phyloP scores from a whole-genome alignment of 2,888 invertebrate species.

The Nowickia ferox region DNA sequence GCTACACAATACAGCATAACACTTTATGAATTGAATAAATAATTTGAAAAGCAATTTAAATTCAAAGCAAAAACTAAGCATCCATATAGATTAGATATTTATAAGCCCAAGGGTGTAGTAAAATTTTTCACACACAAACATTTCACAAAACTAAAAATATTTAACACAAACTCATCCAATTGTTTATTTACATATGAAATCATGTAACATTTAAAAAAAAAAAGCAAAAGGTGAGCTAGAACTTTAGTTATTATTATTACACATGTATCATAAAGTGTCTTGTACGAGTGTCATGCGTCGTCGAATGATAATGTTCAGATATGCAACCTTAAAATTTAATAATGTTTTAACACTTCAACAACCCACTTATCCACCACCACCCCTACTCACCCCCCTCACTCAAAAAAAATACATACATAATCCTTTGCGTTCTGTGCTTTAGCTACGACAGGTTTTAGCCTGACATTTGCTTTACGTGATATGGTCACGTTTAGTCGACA shows the following conservation, averaged over 20 bases:
- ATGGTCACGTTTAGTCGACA: constrained; percentile 62
- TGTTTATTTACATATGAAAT: constrained; percentile 33
- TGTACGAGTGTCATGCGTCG: not conserved
- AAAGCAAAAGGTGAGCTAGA: constrained; percentile 4
- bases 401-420: not conserved
- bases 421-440: constrained; percentile 5
- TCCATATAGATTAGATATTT: not conserved
- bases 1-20: not conserved
- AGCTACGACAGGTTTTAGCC: not conserved
- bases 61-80: not conserved
- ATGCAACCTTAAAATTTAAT: constrained; percentile 27
- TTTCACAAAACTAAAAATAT: not conserved
- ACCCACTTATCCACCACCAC: not conserved
- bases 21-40: not conserved
- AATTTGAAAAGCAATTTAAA: constrained; percentile 9
- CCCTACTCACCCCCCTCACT: too few species aligned
- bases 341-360: constrained; percentile 47
- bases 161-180: constrained; percentile 35
- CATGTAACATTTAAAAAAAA: constrained; percentile 21
- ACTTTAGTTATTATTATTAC: constrained; percentile 7
- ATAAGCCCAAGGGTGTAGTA: constrained; percentile 20
- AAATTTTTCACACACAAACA: constrained; percentile 13
- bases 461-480: constrained; percentile 21
- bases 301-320: not conserved
- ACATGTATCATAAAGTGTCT: not conserved